phyloP scores from a whole-genome alignment of 2,113 vertebrate genomes.

The Gymnobelideus leadbeateri region DNA sequence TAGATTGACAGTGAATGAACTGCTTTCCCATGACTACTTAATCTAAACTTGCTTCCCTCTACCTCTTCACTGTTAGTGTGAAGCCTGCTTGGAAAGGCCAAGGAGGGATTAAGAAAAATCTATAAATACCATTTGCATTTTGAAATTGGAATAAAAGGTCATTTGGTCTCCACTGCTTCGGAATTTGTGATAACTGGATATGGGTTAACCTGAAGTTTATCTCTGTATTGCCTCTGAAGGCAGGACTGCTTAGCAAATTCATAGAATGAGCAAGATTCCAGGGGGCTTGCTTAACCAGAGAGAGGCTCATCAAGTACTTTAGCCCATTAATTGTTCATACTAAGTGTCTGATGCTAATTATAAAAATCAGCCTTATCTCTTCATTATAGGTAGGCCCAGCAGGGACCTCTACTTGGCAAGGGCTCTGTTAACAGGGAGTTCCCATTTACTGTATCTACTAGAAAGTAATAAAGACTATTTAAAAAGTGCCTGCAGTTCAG shows the following conservation, averaged over 20 bases:
- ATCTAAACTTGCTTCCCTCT: not conserved
- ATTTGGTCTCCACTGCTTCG: not conserved
- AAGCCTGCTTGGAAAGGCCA: not conserved
- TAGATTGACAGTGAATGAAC: not conserved
- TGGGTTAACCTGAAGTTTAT: not conserved
- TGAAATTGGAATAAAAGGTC: not conserved
- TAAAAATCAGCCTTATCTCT: not conserved
- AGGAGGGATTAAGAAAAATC: not conserved
- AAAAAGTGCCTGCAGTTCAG: not conserved
- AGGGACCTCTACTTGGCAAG: too few species aligned
- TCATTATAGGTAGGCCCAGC: not conserved
- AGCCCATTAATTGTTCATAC: not conserved
- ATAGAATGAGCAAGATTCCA: not conserved
- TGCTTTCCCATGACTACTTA: not conserved
- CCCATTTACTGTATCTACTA: not conserved
- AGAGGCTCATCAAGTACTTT: slow-evolving; percentile 18
- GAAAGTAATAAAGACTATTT: not conserved
- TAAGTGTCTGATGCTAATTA: not conserved
- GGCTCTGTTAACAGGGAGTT: not conserved
- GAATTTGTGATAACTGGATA: not conserved
- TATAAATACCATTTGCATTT: not conserved
- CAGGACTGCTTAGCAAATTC: not conserved
- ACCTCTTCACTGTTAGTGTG: not conserved
- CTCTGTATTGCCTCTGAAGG: not conserved
- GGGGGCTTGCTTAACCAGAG: slow-evolving; percentile 26